Evolutionary conservation across 2,888 invertebrate species (phyloP).

Genomic region (Schizotus pectinicornis): DNA sequence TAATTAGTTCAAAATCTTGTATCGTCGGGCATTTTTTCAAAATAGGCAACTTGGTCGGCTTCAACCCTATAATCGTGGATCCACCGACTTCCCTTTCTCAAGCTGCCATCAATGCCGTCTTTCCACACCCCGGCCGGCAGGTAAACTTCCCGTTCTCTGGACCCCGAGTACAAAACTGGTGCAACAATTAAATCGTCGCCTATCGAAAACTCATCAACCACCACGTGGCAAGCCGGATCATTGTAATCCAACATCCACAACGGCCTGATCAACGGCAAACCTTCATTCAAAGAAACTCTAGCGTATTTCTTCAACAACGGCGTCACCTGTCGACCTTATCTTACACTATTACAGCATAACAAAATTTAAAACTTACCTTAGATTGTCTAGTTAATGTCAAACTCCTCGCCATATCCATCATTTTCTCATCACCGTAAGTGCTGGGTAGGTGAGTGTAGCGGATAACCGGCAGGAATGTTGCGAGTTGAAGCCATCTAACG

Average conservation of each 20-base stretch:
- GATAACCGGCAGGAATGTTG: slow-evolving; percentile 90
- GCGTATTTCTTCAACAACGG: slow-evolving; percentile 79
- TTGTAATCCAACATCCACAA: slow-evolving; percentile 88
- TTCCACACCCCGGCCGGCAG: slow-evolving; percentile 92
- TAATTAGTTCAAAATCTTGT: slow-evolving; percentile 68
- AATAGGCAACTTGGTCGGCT: slow-evolving; percentile 80
- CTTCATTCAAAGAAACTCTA: slow-evolving; percentile 79
- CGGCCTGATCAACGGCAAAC: slow-evolving; percentile 84
- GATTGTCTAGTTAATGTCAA: slow-evolving; percentile 77
- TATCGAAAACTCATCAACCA: slow-evolving; percentile 86
- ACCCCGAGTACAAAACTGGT: slow-evolving; percentile 76
- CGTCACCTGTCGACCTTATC: slow-evolving; percentile 63
- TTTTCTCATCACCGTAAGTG: slow-evolving; percentile 79
- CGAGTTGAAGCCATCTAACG: slow-evolving; percentile 88
- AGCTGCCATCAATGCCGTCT: slow-evolving; percentile 86
- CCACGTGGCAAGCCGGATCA: slow-evolving; percentile 77
- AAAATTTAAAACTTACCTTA: slow-evolving; percentile 62
- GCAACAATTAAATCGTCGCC: slow-evolving; percentile 92
- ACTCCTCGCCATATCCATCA: slow-evolving; percentile 78
- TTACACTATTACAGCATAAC: not conserved
- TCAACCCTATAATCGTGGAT: slow-evolving; percentile 86
- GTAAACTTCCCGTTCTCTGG: slow-evolving; percentile 81
- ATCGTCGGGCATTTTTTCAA: slow-evolving; percentile 83
- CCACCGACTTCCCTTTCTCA: slow-evolving; percentile 88
- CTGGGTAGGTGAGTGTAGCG: slow-evolving; percentile 90